Percentiles rank a stretch among this genome's conserved stretches.
Evolutionary conservation across 1,140 invertebrate species (phyloP).

Genomic region (Dysdera silvatica): DNA sequence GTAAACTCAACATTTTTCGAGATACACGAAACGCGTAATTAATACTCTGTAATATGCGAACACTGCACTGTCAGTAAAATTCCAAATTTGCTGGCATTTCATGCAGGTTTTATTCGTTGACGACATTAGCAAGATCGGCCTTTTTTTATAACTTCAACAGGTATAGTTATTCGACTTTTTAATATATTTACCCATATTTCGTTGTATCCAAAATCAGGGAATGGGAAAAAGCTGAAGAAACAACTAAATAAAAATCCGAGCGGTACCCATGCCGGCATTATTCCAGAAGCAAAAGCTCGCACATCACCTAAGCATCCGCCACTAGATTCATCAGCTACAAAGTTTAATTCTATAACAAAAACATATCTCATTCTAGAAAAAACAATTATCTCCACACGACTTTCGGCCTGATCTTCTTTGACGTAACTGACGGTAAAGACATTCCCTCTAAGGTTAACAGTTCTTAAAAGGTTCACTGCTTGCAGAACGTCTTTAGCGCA

Average conservation of each 20-base stretch:
- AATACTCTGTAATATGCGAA: too few relatives aligned
- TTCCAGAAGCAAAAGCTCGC: constrained; percentile 13
- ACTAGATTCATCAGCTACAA: constrained; percentile 10
- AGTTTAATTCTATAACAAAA: constrained; percentile 12
- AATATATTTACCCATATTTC: constrained; percentile 8
- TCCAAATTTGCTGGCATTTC: too few relatives aligned
- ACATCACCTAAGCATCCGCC: constrained; percentile 9
- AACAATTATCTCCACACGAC: constrained; percentile 18
- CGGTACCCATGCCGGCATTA: constrained; percentile 17
- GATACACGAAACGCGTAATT: too few relatives aligned
- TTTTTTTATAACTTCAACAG: constrained; percentile 13
- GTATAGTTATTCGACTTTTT: constrained; percentile 17
- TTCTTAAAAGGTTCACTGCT: constrained; percentile 1
- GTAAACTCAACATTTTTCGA: too few relatives aligned
- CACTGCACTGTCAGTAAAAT: too few relatives aligned
- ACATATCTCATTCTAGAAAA: constrained; percentile 7
- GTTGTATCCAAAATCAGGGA: constrained; percentile 15
- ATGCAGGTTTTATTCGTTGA: too few relatives aligned
- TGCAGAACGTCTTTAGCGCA: constrained; percentile 23
- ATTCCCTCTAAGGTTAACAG: constrained; percentile 4
- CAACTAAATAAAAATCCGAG: constrained; percentile 22
- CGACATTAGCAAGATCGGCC: constrained; percentile 6
- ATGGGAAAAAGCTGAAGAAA: constrained; percentile 19
- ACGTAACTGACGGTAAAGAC: constrained; percentile 16
- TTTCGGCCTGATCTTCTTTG: constrained; percentile 16